Evolutionary conservation across 2,797 vertebrate genomes (phyloP).

Genomic region (Rhinophrynus dorsalis): DNA sequence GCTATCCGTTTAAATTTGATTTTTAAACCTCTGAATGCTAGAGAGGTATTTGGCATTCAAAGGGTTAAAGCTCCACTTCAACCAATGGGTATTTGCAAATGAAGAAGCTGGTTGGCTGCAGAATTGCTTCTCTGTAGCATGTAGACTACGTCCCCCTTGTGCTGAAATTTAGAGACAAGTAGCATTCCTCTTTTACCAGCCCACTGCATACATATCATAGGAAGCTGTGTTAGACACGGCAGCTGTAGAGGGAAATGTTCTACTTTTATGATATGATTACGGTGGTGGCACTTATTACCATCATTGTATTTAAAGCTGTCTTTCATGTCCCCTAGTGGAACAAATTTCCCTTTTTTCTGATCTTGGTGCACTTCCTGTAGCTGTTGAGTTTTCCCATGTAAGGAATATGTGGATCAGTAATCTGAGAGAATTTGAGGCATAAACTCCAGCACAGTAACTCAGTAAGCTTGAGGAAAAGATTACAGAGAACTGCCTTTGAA

Average conservation of each 20-base stretch:
- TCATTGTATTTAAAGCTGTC: neutral
- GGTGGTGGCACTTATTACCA: neutral
- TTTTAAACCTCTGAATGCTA: too few species aligned
- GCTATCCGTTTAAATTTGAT: too few species aligned
- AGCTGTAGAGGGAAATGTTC: neutral
- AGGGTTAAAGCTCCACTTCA: too few species aligned
- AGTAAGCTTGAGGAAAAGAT: slow-evolving; percentile 42
- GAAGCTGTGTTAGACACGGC: neutral
- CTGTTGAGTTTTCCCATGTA: slow-evolving; percentile 54
- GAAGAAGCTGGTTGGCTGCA: too few species aligned
- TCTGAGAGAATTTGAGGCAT: slow-evolving; percentile 61
- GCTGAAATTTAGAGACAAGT: too few species aligned
- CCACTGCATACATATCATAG: too few species aligned
- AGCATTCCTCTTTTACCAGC: too few species aligned
- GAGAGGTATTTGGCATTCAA: too few species aligned
- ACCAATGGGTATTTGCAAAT: too few species aligned
- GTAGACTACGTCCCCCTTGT: too few species aligned
- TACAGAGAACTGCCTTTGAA: slow-evolving; percentile 36
- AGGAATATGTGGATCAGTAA: slow-evolving; percentile 63
- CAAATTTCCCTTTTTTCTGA: slow-evolving; percentile 56
- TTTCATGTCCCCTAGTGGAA: slow-evolving; percentile 54
- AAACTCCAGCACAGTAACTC: slow-evolving; percentile 49
- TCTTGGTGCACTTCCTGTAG: slow-evolving; percentile 55
- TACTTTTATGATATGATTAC: neutral
- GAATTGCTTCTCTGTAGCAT: too few species aligned